A percentile compares a stretch with the other conserved stretches of the same genome.
phyloP scores from a whole-genome alignment of 1,140 invertebrate species.

The Spodoptera litura region DNA sequence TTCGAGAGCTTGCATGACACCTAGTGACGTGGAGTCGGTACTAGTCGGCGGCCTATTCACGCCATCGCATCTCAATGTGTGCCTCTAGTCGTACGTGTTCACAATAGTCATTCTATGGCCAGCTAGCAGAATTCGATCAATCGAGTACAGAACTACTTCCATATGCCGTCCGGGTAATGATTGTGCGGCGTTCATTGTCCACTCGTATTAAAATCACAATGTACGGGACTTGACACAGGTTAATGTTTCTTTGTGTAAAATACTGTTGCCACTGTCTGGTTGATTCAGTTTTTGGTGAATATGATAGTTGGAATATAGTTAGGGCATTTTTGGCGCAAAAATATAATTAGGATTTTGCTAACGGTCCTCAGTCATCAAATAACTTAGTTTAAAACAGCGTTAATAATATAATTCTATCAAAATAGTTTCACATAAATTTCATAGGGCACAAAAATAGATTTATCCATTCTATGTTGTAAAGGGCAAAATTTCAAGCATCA shows the following conservation, averaged over 20 bases:
- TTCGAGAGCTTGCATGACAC: slow-evolving; percentile 53
- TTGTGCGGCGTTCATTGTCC: slow-evolving; percentile 37
- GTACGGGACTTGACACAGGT: slow-evolving; percentile 5
- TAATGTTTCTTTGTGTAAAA: neutral
- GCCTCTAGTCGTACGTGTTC: slow-evolving; percentile 61
- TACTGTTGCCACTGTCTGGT: neutral
- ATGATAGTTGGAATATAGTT: no score
- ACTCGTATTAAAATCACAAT: slow-evolving; percentile 44
- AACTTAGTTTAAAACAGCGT: no score
- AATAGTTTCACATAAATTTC: no score
- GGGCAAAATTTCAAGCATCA: slow-evolving; percentile 14
- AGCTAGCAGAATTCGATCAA: slow-evolving; percentile 67
- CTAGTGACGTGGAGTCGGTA: slow-evolving; percentile 47
- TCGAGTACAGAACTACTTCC: slow-evolving; percentile 51
- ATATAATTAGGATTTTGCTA: no score
- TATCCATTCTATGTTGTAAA: neutral
- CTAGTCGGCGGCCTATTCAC: slow-evolving; percentile 56
- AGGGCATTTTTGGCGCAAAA: no score
- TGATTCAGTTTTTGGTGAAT: neutral
- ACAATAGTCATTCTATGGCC: slow-evolving; percentile 67
- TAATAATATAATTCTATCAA: no score
- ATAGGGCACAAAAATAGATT: no score
- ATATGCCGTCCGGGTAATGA: slow-evolving; percentile 42
- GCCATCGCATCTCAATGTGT: slow-evolving; percentile 55
- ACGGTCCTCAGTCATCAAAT: no score